Evolutionary conservation across 2,113 vertebrate genomes (phyloP).

Genomic region (Pseudopipra pipra): DNA sequence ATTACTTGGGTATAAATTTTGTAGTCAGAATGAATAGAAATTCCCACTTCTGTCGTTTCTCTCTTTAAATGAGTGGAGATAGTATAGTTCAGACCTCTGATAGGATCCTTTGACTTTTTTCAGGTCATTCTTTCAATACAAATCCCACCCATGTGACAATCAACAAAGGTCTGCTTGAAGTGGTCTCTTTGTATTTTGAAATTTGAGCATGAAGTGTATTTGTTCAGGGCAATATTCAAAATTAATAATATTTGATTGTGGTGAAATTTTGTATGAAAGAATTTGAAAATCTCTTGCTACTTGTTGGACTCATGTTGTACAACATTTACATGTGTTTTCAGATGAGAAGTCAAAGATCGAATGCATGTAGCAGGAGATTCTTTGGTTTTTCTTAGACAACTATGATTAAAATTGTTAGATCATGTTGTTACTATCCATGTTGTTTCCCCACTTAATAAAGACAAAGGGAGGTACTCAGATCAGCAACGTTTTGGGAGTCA

Average conservation of each 20-base stretch:
- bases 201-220: neutral
- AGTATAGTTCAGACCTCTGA: neutral
- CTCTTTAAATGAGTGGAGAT: neutral
- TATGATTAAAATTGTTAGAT: neutral
- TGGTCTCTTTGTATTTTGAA: neutral
- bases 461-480: neutral
- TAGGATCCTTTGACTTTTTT: neutral
- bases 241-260: neutral
- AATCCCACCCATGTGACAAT: neutral
- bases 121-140: neutral
- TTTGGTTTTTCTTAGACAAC: neutral
- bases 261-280: neutral
- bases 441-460: neutral
- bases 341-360: neutral
- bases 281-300: neutral
- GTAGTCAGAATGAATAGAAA: neutral
- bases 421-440: accelerated
- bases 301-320: neutral
- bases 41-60: neutral
- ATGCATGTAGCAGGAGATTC: accelerated
- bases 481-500: neutral
- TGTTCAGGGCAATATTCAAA: neutral
- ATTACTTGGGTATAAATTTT: neutral
- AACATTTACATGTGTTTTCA: neutral
- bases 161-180: neutral